Percentiles rank a stretch among this genome's conserved stretches.
These are phyloP conservation scores for Exaiptasia diaphana DNA, from an alignment of 64 coral and sea anemone species.

Conservation along the genomic window DNA sequence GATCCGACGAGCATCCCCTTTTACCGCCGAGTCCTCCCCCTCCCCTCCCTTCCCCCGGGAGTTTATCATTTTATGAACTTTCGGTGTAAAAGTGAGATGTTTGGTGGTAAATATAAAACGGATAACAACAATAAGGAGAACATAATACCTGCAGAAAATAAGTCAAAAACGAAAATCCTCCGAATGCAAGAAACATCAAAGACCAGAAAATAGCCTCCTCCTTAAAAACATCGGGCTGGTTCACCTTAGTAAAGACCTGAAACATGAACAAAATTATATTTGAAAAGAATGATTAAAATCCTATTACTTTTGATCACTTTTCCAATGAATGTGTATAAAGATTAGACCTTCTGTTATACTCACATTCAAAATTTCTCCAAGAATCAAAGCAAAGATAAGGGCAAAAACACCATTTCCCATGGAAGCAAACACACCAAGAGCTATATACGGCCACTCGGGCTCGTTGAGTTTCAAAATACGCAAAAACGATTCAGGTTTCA, in stretches of 20 bases:
- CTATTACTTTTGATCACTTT: too few relatives aligned
- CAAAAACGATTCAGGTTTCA: constrained; percentile 67
- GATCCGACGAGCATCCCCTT: too few relatives aligned
- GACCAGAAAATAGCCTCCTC: constrained; percentile 80
- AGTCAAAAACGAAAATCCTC: constrained; percentile 61
- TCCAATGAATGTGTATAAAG: too few relatives aligned
- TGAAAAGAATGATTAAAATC: too few relatives aligned
- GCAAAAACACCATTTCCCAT: constrained; percentile 78
- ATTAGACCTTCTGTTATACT: constrained; percentile 40
- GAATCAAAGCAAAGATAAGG: constrained; percentile 76
- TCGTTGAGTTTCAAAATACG: constrained; percentile 74
- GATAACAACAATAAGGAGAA: too few relatives aligned
- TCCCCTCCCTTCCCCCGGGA: too few relatives aligned
- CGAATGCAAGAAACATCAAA: constrained; percentile 78
- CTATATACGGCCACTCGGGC: constrained; percentile 67
- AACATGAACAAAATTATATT: not conserved
- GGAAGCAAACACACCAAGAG: constrained; percentile 45
- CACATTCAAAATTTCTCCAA: constrained; percentile 80
- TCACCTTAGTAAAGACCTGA: constrained; percentile 72
- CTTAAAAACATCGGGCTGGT: constrained; percentile 22
- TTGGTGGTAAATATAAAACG: too few relatives aligned
- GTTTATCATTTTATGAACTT: too few relatives aligned
- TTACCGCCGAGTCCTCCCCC: too few relatives aligned
- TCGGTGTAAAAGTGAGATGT: too few relatives aligned
- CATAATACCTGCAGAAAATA: constrained; percentile 83